These are phyloP conservation scores for Chiloscyllium plagiosum DNA, from an alignment of 2,113 vertebrate species.

Conservation along the genomic window DNA sequence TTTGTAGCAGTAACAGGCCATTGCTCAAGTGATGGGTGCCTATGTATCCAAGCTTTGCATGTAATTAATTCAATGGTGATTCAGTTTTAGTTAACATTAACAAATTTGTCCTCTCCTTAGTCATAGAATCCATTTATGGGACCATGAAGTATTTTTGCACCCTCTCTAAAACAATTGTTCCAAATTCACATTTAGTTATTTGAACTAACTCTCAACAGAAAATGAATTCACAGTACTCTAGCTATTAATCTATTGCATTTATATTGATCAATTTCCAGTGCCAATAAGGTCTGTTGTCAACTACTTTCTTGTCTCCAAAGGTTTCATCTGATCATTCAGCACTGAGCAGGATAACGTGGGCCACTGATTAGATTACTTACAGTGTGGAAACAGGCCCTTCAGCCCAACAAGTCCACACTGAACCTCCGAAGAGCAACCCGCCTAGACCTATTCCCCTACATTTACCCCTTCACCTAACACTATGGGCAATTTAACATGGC, in stretches of 20 bases:
- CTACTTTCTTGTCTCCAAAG: neutral
- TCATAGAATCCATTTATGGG: neutral
- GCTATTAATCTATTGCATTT: neutral
- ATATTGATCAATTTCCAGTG: neutral
- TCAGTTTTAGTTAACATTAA: neutral
- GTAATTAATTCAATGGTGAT: neutral
- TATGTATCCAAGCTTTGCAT: neutral
- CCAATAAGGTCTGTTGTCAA: neutral
- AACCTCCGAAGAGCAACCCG: too few relatives aligned
- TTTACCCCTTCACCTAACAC: too few relatives aligned
- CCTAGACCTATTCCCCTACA: too few relatives aligned
- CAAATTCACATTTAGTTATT: neutral
- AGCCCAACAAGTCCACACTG: too few relatives aligned
- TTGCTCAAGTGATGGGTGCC: neutral
- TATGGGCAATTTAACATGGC: too few relatives aligned
- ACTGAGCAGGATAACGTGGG: neutral
- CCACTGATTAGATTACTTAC: neutral
- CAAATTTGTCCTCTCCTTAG: neutral
- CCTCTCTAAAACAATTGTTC: neutral
- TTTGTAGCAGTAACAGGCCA: neutral
- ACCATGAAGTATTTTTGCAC: neutral
- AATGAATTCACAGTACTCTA: neutral
- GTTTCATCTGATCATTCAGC: neutral
- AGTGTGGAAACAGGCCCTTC: too few relatives aligned
- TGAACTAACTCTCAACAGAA: neutral